phyloP scores from a whole-genome alignment of 2,797 vertebrate genomes.

The Hydrocynus forskahlii region DNA sequence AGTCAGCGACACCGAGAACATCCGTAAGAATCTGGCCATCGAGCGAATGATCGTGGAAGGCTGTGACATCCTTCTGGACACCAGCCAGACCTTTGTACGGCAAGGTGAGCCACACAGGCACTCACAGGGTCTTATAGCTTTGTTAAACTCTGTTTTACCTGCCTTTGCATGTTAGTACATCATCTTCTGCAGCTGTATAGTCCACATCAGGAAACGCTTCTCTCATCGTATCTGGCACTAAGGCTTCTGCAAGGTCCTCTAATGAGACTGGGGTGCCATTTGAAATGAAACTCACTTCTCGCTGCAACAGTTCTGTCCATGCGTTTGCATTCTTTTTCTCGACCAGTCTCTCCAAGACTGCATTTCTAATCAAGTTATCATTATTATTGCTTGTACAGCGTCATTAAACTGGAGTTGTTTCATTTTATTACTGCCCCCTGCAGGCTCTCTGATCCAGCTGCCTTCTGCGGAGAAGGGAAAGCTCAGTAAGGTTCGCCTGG shows the following conservation, averaged over 20 bases:
- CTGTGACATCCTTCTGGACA: constrained; percentile 96
- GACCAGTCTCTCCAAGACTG: background rate
- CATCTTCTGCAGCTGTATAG: background rate
- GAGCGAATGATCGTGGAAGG: constrained; percentile 98
- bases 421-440: background rate
- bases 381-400: too few relatives aligned
- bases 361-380: background rate
- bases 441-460: constrained; percentile 97
- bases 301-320: background rate
- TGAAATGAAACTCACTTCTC: background rate
- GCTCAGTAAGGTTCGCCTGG: constrained; percentile 95
- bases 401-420: too few relatives aligned
- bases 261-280: constrained; percentile 14
- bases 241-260: constrained; percentile 9
- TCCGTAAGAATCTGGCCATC: constrained; percentile 97
- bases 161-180: too few relatives aligned
- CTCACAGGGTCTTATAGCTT: background rate
- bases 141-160: background rate
- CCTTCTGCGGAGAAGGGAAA: constrained; percentile 96
- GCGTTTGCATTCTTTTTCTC: background rate
- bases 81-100: constrained; percentile 97
- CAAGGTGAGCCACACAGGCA: constrained; percentile 83
- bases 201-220: background rate
- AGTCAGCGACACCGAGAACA: constrained; percentile 99
- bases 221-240: constrained; percentile 2